phyloP scores from a whole-genome alignment of 1,140 invertebrate genomes.

The Drosophila funebris region DNA sequence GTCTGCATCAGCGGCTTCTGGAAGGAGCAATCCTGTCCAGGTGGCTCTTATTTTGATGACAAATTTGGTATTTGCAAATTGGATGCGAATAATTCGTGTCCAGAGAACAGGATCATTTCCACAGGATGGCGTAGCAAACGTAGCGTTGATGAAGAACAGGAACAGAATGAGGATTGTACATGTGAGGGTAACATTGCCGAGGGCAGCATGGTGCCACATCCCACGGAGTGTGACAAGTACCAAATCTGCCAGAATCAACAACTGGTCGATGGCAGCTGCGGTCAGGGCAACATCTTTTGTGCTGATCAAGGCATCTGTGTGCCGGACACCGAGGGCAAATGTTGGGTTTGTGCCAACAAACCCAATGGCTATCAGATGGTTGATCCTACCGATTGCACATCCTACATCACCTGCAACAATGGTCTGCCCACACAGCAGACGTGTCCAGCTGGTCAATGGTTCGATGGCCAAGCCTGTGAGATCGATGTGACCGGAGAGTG shows the following conservation, averaged over 20 bases:
- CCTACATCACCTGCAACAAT: constrained; percentile 53
- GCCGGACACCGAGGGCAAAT: constrained; percentile 47
- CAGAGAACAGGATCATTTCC: constrained; percentile 39
- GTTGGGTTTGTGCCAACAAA: constrained; percentile 60
- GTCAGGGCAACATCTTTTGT: constrained; percentile 62
- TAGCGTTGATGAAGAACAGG: constrained; percentile 29
- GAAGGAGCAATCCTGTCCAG: constrained; percentile 30
- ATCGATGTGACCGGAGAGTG: constrained; percentile 60
- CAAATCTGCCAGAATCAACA: constrained; percentile 56
- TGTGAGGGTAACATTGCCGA: constrained; percentile 51
- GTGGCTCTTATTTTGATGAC: constrained; percentile 45
- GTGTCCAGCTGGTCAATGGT: constrained; percentile 55
- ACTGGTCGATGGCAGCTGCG: constrained; percentile 54
- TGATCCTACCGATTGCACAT: constrained; percentile 52
- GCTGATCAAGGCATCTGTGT: constrained; percentile 41
- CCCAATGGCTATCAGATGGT: constrained; percentile 52
- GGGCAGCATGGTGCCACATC: constrained; percentile 44
- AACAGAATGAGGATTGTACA: constrained; percentile 2
- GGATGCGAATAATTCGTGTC: constrained; percentile 30
- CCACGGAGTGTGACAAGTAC: constrained; percentile 68
- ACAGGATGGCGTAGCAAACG: constrained; percentile 27
- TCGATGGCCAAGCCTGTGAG: constrained; percentile 46
- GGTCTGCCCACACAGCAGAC: constrained; percentile 38
- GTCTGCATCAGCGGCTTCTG: constrained; percentile 52
- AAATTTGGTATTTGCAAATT: constrained; percentile 30